Percentiles rank a stretch among this genome's conserved stretches.
Evolutionary conservation across 37 sponge, comb jelly and placozoan genomes (phyloP).

Genomic region (Crambe crambe): DNA sequence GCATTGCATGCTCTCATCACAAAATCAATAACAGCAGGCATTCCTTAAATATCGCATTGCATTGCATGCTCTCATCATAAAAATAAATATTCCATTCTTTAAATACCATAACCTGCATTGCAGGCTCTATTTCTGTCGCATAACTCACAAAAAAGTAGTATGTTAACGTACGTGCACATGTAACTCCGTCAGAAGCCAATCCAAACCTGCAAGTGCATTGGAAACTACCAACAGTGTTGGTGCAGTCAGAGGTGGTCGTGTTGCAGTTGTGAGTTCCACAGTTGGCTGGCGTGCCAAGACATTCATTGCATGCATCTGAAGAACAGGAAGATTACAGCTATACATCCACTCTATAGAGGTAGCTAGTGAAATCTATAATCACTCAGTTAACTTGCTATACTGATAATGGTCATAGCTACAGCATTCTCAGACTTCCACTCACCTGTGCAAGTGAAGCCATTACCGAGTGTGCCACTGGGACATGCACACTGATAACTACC

Average conservation of each 20-base stretch:
- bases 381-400: neutral
- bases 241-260: conserved; percentile 13
- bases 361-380: too few species aligned
- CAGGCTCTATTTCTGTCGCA: too few species aligned
- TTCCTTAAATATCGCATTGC: too few species aligned
- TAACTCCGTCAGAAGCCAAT: neutral
- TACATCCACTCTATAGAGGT: neutral
- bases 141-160: too few species aligned
- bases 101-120: too few species aligned
- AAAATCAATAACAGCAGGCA: too few species aligned
- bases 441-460: conserved; percentile 20
- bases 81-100: too few species aligned
- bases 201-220: conserved; percentile 13
- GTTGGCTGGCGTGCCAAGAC: neutral
- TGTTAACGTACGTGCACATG: conserved; percentile 12
- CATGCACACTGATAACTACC: conserved; percentile 10
- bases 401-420: too few species aligned
- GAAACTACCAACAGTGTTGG: conserved; percentile 17
- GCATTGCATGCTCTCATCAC: too few species aligned
- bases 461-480: neutral
- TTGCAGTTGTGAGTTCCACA: conserved; percentile 15
- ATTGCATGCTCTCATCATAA: too few species aligned
- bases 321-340: neutral
- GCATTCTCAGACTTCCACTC: too few species aligned
- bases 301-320: conserved; percentile 8